Conservation (phyloP, 2,888 invertebrate species). For the Philonicus albiceps region DNA sequence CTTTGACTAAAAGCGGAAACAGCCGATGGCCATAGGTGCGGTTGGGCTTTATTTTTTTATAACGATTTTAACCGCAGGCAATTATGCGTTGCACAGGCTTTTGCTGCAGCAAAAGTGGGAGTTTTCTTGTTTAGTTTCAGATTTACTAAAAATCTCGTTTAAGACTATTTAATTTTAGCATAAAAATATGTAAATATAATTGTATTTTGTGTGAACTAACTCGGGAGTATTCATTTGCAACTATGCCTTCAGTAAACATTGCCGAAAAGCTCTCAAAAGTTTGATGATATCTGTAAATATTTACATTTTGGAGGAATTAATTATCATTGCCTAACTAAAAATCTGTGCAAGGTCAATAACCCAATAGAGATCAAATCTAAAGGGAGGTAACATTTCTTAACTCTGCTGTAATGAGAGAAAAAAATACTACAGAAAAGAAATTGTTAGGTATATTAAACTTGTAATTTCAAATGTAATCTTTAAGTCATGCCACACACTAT, state of each 20-base stretch:
- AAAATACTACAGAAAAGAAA: too few relatives aligned
- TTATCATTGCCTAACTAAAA: background rate
- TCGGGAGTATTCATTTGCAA: background rate
- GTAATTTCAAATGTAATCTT: too few relatives aligned
- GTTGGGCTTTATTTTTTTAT: background rate
- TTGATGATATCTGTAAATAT: background rate
- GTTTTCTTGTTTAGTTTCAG: too few relatives aligned
- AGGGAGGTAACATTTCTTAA: background rate
- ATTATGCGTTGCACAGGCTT: background rate
- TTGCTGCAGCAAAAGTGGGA: background rate
- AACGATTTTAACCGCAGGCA: background rate
- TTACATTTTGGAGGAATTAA: background rate
- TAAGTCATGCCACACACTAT: too few relatives aligned
- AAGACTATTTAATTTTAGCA: too few relatives aligned
- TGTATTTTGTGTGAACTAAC: background rate
- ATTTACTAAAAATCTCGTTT: too few relatives aligned
- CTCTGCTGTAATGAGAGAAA: too few relatives aligned
- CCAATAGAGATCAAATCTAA: background rate
- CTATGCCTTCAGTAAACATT: background rate
- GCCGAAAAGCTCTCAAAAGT: background rate
- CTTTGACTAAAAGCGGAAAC: conserved; percentile 6
- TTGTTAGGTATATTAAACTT: too few relatives aligned
- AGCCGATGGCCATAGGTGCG: background rate
- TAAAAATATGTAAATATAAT: background rate
- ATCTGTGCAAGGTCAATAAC: background rate